Percentiles rank a stretch among this genome's conserved stretches.
These are phyloP conservation scores for Lepidothrix coronata DNA, from an alignment of 2,113 vertebrate species.

Conservation along the genomic window DNA sequence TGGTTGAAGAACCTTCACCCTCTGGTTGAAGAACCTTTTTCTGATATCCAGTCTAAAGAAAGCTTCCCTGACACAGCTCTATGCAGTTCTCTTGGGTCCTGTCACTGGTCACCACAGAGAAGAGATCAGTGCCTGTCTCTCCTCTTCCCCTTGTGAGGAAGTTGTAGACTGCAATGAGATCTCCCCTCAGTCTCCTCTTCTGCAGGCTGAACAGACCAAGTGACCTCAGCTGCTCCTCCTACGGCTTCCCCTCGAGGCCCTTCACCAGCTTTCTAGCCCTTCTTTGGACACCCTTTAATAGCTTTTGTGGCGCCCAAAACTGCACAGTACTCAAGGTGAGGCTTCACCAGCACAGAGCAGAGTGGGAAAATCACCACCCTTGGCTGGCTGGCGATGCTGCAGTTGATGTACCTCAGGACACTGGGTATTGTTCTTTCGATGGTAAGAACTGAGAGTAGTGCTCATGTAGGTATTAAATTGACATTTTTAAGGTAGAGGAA, in stretches of 20 bases:
- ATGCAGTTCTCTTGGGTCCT: rapidly evolving
- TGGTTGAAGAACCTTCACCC: not conserved
- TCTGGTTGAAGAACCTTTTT: not conserved
- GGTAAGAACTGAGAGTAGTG: not conserved
- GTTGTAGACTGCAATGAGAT: not conserved
- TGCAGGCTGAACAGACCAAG: not conserved
- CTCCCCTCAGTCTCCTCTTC: not conserved
- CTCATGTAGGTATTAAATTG: not conserved
- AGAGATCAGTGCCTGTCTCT: not conserved
- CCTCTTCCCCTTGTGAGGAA: rapidly evolving
- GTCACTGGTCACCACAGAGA: not conserved
- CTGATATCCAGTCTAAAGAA: not conserved
- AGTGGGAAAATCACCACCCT: not conserved
- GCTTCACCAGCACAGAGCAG: not conserved
- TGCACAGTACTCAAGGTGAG: not conserved
- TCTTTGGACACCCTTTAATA: not conserved
- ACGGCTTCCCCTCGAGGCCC: not conserved
- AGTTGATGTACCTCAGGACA: too few species aligned
- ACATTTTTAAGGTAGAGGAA: not conserved
- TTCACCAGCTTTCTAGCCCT: rapidly evolving
- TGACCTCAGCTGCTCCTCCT: too few species aligned
- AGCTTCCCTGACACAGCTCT: not conserved
- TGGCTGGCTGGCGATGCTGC: rapidly evolving
- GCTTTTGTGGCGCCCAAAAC: not conserved
- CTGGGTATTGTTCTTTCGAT: not conserved